Conservation (phyloP, 2,888 invertebrate species). For the Psococerastis gibbosa region DNA sequence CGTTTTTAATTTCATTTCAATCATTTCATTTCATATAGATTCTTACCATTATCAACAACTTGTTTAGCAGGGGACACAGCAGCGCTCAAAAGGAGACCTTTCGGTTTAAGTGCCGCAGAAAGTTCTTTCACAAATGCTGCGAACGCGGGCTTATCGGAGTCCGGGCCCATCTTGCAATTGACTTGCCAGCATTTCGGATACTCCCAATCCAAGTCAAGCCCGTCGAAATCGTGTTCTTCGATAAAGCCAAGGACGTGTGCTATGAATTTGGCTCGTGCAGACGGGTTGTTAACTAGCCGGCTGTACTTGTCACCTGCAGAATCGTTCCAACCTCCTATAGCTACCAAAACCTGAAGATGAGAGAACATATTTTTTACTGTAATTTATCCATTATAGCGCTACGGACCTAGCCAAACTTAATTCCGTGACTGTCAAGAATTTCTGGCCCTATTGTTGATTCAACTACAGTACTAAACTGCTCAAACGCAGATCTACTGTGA, state of each 20-base stretch:
- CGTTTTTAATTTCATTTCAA: too few species aligned
- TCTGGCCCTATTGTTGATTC: too few species aligned
- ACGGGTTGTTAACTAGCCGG: constrained; percentile 51
- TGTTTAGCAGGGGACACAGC: constrained; percentile 72
- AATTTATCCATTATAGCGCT: too few species aligned
- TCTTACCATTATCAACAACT: constrained; percentile 50
- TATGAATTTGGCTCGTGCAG: constrained; percentile 52
- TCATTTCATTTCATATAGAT: too few species aligned
- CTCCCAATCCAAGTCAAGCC: constrained; percentile 86
- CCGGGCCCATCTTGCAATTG: constrained; percentile 64
- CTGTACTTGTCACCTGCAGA: constrained; percentile 81
- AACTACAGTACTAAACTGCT: too few species aligned
- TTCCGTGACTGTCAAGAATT: too few species aligned
- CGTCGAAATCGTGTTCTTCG: constrained; percentile 65
- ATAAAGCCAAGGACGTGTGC: constrained; percentile 58
- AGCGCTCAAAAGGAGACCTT: constrained; percentile 53
- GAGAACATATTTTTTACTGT: too few species aligned
- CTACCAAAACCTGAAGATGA: constrained; percentile 64
- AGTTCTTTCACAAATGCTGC: constrained; percentile 55
- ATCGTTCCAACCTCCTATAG: constrained; percentile 91
- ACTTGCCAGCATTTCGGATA: constrained; percentile 87
- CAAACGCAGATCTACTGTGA: too few species aligned
- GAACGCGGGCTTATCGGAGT: constrained; percentile 63
- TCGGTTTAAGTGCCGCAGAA: constrained; percentile 46
- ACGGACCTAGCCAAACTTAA: too few species aligned